Evolutionary conservation across 2,113 vertebrate species (phyloP).

Genomic region (Meriones unguiculatus): DNA sequence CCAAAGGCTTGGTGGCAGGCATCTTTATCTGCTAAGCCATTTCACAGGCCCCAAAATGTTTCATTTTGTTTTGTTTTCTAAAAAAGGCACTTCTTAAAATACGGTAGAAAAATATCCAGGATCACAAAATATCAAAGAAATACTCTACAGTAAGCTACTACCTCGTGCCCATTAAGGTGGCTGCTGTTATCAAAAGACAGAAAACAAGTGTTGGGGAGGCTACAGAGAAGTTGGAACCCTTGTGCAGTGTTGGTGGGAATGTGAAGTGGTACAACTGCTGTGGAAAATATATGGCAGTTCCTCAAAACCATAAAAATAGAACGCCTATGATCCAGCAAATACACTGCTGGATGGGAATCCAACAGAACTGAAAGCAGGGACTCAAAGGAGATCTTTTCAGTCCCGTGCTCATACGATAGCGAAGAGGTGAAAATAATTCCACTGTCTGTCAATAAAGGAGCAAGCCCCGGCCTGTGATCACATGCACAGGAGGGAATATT

Average conservation of each 20-base stretch:
- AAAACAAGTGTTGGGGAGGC: background rate
- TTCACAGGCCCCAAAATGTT: background rate
- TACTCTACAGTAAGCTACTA: background rate
- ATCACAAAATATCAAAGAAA: slow-evolving; percentile 9
- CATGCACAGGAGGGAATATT: too few relatives aligned
- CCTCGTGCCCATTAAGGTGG: background rate
- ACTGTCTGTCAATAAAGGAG: background rate
- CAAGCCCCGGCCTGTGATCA: background rate
- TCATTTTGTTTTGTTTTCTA: background rate
- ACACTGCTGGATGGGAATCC: background rate
- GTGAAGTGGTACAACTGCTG: background rate
- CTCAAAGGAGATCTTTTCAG: background rate
- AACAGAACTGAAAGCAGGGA: background rate
- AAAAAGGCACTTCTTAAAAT: background rate
- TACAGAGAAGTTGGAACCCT: background rate
- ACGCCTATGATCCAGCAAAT: background rate
- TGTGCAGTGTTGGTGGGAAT: background rate
- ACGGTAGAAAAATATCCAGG: background rate
- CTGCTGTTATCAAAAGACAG: background rate
- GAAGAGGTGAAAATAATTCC: background rate
- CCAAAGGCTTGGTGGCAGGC: too few relatives aligned
- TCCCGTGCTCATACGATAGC: background rate
- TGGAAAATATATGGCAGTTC: background rate
- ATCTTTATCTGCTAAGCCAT: background rate
- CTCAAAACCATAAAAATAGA: slow-evolving; percentile 22